phyloP scores from a whole-genome alignment of 2,888 invertebrate species.

The Agriopis marginaria region DNA sequence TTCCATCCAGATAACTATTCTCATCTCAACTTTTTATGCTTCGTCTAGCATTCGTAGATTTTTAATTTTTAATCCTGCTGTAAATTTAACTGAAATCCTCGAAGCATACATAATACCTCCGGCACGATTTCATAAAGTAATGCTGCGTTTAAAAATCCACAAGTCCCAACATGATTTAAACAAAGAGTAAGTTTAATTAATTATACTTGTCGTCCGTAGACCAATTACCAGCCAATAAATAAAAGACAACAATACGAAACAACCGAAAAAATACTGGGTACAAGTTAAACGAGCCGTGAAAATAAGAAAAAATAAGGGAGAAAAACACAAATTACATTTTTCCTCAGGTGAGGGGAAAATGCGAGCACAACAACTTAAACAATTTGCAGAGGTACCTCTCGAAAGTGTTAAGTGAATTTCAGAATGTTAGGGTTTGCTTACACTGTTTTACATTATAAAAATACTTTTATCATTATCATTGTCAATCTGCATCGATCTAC shows the following conservation, averaged over 20 bases:
- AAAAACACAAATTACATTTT: slow-evolving; percentile 69
- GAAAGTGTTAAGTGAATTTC: slow-evolving; percentile 76
- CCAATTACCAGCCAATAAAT: slow-evolving; percentile 54
- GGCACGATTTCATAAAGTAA: slow-evolving; percentile 60
- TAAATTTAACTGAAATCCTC: slow-evolving; percentile 64
- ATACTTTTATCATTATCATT: too few species aligned
- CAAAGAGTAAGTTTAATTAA: slow-evolving; percentile 50
- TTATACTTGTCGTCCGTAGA: slow-evolving; percentile 37
- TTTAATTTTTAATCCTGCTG: slow-evolving; percentile 72
- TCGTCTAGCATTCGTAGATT: slow-evolving; percentile 63
- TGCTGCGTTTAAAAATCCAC: slow-evolving; percentile 34
- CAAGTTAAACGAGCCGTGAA: slow-evolving; percentile 63
- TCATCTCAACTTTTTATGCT: slow-evolving; percentile 61
- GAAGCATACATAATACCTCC: slow-evolving; percentile 63
- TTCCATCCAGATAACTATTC: slow-evolving; percentile 51
- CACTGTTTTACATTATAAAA: slow-evolving; percentile 18
- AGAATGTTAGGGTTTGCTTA: slow-evolving; percentile 56
- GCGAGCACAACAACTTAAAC: slow-evolving; percentile 60
- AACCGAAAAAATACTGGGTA: slow-evolving; percentile 53
- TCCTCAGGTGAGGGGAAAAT: slow-evolving; percentile 66
- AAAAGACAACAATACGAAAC: slow-evolving; percentile 54
- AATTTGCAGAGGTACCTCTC: slow-evolving; percentile 69
- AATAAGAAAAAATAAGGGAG: slow-evolving; percentile 55
- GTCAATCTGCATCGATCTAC: too few species aligned
- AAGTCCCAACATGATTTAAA: slow-evolving; percentile 42